Conservation (phyloP, 2,797 vertebrate genomes). For the Saxicola maurus region DNA sequence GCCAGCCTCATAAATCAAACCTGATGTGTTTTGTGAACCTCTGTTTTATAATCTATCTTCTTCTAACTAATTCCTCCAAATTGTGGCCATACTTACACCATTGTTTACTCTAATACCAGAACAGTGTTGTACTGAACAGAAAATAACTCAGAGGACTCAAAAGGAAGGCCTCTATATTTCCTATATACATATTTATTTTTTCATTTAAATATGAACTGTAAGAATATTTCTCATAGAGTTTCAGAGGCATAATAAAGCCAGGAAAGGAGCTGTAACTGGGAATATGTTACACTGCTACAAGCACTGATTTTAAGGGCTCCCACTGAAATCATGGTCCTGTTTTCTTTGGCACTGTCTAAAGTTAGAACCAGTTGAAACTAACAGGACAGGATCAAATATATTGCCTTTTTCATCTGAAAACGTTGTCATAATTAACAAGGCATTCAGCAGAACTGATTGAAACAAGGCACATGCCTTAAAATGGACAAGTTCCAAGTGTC, state of each 20-base stretch:
- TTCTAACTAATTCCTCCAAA: not conserved
- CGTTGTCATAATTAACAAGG: not conserved
- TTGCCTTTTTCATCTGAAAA: conserved; percentile 16
- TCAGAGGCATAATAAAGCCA: not conserved
- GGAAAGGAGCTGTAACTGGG: not conserved
- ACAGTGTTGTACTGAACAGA: not conserved
- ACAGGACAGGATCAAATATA: not conserved
- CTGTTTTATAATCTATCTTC: not conserved
- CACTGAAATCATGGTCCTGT: not conserved
- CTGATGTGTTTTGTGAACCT: not conserved
- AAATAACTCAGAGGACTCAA: not conserved
- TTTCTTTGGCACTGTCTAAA: conserved; percentile 20
- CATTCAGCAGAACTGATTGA: conserved; percentile 36
- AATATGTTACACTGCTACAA: not conserved
- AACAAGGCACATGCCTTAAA: conserved; percentile 11
- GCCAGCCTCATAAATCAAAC: not conserved
- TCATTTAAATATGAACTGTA: not conserved
- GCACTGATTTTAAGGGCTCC: not conserved
- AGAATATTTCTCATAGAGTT: not conserved
- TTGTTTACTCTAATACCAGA: not conserved
- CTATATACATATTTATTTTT: not conserved
- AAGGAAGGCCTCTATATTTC: not conserved
- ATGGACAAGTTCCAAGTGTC: not conserved
- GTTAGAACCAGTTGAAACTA: not conserved
- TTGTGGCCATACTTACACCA: not conserved